Evolutionary conservation across 2,797 vertebrate species (phyloP), one percentile per base, ranked within the genome.

Genomic region (Huso huso): DNA sequence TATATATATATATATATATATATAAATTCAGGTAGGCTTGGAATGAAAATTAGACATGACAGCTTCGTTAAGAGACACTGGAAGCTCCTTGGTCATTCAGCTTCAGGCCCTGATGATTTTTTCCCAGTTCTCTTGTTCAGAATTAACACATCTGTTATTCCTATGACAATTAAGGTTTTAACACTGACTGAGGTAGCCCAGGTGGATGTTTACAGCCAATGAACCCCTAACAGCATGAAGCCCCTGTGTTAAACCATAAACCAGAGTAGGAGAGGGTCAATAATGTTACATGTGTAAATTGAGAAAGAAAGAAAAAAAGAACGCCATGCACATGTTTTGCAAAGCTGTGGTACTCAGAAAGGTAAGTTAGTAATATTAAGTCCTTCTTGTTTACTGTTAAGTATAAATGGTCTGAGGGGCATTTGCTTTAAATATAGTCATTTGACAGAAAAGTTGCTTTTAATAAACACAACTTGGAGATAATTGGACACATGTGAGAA

Each of bases 391-490:
- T 66, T 57, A 73, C 69, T 69, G 66, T 61, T 65, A 68, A 67
- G 68, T 63, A 74, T 71, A 84, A 82, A 81, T 79, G 78, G 70
- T 71, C 75, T 67, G 67, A 62, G 15, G 75, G 79, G 70, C 55
- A 80, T 78, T 68, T 58, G 65, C 70, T 55, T 79, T 80, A 82
- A 81, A 79, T 71, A 79, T 71, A 78, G 61, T 57, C 64, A 82
- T 77, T 81, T 55, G 66, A 76, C 75, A 76, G 70, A 69, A 59
- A 60, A 67, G 61, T 49, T 67, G 73, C 69, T 70, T 67, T 66
- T 8, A 60, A 70, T 71, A 71, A 72, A 74, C 59, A 76, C 70
- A 74, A 67, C 66, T 53, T 13, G 69, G 66, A 69, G 69, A 71
- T 77, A 76, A 81, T 67, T 76, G 71, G 76, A 78, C 66, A 70